Conservation (phyloP, 2,113 vertebrate genomes). For the Ctenodactylus gundi region DNA sequence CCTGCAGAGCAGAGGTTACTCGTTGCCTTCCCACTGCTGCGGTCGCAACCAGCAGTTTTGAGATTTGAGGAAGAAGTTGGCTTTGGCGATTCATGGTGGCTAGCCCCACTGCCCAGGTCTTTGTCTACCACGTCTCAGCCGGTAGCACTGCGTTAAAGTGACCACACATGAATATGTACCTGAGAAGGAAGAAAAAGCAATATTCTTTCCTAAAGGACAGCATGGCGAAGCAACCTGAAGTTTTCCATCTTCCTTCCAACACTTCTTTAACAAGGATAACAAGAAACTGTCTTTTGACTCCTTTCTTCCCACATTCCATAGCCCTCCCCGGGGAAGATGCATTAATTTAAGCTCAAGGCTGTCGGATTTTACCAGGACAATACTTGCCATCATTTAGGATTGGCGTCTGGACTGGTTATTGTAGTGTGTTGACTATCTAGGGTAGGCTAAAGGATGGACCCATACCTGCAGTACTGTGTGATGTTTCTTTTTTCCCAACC, state of each 20-base stretch:
- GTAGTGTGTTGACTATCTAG: slow-evolving; percentile 73
- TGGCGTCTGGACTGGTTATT: slow-evolving; percentile 76
- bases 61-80: slow-evolving; percentile 81
- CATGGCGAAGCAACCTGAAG: slow-evolving; percentile 85
- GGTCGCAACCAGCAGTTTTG: slow-evolving; percentile 66
- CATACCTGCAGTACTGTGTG: slow-evolving; percentile 79
- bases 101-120: slow-evolving; percentile 67
- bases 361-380: slow-evolving; percentile 80
- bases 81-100: slow-evolving; percentile 65
- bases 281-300: slow-evolving; percentile 86
- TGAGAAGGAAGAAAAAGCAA: slow-evolving; percentile 88
- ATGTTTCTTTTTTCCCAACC: slow-evolving; percentile 77
- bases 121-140: slow-evolving; percentile 70
- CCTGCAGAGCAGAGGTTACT: slow-evolving; percentile 76
- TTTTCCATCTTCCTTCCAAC: slow-evolving; percentile 80
- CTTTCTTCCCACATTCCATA: slow-evolving; percentile 79
- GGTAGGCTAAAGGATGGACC: slow-evolving; percentile 84
- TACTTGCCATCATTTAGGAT: slow-evolving; percentile 76
- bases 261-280: slow-evolving; percentile 81
- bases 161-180: slow-evolving; percentile 84
- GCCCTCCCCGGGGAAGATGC: slow-evolving; percentile 83
- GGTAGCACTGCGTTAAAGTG: slow-evolving; percentile 77
- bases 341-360: slow-evolving; percentile 80
- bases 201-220: slow-evolving; percentile 82
- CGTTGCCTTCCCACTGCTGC: slow-evolving; percentile 73